phyloP scores from a whole-genome alignment of 2,797 vertebrate genomes.

The Cyclura pinguis region DNA sequence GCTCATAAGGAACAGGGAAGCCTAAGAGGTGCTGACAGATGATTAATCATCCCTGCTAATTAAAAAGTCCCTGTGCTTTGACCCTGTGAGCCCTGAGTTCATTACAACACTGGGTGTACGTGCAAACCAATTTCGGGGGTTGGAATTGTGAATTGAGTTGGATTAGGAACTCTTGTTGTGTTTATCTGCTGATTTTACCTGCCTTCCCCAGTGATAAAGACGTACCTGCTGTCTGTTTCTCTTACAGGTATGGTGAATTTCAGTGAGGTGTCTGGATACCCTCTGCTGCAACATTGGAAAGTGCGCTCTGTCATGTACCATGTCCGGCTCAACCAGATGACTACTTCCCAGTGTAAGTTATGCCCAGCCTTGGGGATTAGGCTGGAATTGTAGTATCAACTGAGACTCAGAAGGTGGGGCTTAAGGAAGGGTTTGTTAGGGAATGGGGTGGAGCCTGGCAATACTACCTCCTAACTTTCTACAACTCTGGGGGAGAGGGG shows the following conservation, averaged over 20 bases:
- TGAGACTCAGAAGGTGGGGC: not conserved
- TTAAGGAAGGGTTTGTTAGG: no score
- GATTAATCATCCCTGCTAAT: not conserved
- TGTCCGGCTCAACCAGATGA: slow-evolving; percentile 93
- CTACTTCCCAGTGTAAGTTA: slow-evolving; percentile 91
- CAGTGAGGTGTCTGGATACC: slow-evolving; percentile 97
- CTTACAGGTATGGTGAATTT: slow-evolving; percentile 97
- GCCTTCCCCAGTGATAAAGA: not conserved
- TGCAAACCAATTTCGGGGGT: not conserved
- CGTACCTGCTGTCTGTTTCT: slow-evolving; percentile 33
- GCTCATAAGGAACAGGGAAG: no score
- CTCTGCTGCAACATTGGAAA: slow-evolving; percentile 94
- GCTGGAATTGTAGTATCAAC: not conserved
- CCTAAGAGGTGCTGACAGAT: no score
- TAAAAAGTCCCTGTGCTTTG: not conserved
- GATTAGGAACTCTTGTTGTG: not conserved
- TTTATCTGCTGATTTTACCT: not conserved
- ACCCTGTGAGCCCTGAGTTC: not conserved
- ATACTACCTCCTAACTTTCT: not conserved
- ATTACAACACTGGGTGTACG: not conserved
- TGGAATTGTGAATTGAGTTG: not conserved
- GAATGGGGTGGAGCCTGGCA: no score
- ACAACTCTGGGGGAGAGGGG: not conserved
- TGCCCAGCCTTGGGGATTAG: no score
- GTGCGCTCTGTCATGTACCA: slow-evolving; percentile 94